Evolutionary conservation across 2,113 vertebrate genomes (phyloP), one percentile per base, ranked within the genome.

Genomic region (Myotis davidii): DNA sequence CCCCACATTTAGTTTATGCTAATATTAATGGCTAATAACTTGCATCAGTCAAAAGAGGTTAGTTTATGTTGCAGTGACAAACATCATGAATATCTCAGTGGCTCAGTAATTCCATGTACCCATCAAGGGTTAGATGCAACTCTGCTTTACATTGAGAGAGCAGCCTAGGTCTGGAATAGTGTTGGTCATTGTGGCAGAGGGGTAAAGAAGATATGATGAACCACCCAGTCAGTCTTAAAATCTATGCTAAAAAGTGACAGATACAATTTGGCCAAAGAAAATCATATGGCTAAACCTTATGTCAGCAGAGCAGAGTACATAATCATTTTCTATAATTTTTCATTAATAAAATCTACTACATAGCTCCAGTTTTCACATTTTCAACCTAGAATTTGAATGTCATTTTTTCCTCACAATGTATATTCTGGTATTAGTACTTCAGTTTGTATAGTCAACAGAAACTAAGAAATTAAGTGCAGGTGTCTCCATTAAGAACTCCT

Each of bases 401-500:
- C 72, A 73, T 85, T 92, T 94, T 91, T 65, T 9, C 37, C n/a
- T 92, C 90, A 61, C 5, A 73, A 59, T 1, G 0, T 87, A 32
- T 79, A 27, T 85, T 87, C 34, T 95, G 20, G 45, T 76, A 96
- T 92, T 85, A 95, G 42, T 70, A 83, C 52, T 81, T 90, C 39
- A 37, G 42, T 96, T 87, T 94, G 78, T 69, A 93, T 17, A 90
- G 88, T 96, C 59, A 97, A 94, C 29, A 95, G 34, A 96, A 92
- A 87, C 76, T 81, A 88, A 94, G 32, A 88, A 89, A 96, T 96
- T 77, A 96, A 94, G 64, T 70, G 6, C 27, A 77, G 72, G 18
- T 90, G 65, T 96, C 65, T 91, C 48, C 77, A 50, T 93, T 94
- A 96, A 96, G 67, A 96, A 95, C 76, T 96, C 32, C 67, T 92